Conservation (phyloP, 2,888 invertebrate genomes). For the Piscicola geometra region DNA sequence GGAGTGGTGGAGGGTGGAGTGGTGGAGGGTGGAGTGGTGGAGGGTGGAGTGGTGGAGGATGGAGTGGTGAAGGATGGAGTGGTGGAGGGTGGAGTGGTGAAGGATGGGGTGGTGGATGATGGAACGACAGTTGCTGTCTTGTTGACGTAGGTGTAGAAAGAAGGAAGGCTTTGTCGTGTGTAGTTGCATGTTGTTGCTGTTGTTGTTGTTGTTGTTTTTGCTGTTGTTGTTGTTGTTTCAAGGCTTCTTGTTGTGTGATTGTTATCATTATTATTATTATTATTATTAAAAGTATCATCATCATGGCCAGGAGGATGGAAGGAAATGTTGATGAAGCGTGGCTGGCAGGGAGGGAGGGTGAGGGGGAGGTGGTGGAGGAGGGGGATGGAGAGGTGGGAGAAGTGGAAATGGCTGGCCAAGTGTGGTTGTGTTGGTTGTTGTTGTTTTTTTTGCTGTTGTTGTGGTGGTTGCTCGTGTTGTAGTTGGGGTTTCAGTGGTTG, state of each 20-base stretch:
- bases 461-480: too few species aligned
- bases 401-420: constrained; percentile 29
- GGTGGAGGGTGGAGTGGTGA: neutral
- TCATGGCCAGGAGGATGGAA: neutral
- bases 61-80: neutral
- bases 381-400: neutral
- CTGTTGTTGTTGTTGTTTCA: neutral
- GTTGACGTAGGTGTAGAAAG: neutral
- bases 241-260: neutral
- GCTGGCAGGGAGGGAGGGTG: neutral
- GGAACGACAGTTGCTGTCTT: neutral
- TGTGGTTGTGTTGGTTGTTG: neutral
- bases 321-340: neutral
- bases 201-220: neutral
- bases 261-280: constrained; percentile 1
- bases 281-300: neutral
- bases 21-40: neutral
- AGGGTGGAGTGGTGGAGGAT: neutral
- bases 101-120: neutral
- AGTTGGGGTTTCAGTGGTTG: too few species aligned
- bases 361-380: neutral
- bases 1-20: neutral
- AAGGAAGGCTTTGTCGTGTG: neutral
- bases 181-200: neutral
- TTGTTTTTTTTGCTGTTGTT: too few species aligned